Evolutionary conservation across 2,888 invertebrate genomes (phyloP).

Genomic region (Hoplodrina ambigua): DNA sequence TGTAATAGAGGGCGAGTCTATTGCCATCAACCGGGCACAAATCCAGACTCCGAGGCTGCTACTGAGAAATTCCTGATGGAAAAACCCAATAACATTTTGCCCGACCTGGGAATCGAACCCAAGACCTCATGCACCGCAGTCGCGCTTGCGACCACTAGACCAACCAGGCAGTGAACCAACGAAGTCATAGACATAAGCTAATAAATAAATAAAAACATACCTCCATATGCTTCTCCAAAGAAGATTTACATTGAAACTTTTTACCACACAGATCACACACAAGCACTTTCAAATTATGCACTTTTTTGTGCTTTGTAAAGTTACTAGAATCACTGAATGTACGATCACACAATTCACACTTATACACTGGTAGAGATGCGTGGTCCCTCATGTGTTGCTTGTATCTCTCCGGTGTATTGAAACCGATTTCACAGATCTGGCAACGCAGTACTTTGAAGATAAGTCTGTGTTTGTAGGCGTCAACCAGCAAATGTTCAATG

Average conservation of each 20-base stretch:
- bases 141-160: too few species aligned
- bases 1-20: too few species aligned
- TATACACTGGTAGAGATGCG: conserved; percentile 74
- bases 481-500: conserved; percentile 77
- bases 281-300: conserved; percentile 72
- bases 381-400: conserved; percentile 81
- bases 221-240: conserved; percentile 73
- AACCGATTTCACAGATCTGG: conserved; percentile 70
- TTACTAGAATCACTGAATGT: conserved; percentile 83
- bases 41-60: too few species aligned
- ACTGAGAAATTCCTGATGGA: too few species aligned
- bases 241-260: conserved; percentile 73
- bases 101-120: too few species aligned
- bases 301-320: conserved; percentile 84
- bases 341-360: conserved; percentile 78
- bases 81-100: too few species aligned
- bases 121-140: too few species aligned
- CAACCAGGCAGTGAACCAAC: too few species aligned
- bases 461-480: conserved; percentile 67
- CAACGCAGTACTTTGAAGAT: conserved; percentile 42
- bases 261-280: conserved; percentile 76
- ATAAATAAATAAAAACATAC: conserved; percentile 59
- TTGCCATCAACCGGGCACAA: too few species aligned
- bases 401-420: conserved; percentile 61
- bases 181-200: too few species aligned